Conservation (phyloP, 2,113 vertebrate genomes). For the Albula glossodonta region DNA sequence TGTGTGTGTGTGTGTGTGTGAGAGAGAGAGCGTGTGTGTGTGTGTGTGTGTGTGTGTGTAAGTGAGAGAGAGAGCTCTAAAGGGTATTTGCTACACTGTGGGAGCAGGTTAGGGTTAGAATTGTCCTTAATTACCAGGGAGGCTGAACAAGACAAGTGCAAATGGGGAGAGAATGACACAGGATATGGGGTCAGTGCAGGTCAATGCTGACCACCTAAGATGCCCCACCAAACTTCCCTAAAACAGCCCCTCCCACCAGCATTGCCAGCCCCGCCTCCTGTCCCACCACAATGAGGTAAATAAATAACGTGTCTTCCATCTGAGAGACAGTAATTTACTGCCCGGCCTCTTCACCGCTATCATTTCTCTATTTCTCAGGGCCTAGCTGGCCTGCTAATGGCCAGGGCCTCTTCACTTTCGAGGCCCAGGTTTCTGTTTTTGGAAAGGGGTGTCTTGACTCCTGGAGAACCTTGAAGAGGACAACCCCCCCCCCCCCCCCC, state of each 20-base stretch:
- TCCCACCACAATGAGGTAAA: slow-evolving; percentile 66
- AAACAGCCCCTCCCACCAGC: slow-evolving; percentile 29
- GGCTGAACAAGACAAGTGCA: slow-evolving; percentile 84
- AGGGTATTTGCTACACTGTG: slow-evolving; percentile 86
- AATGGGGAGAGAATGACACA: slow-evolving; percentile 86
- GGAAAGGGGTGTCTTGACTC: slow-evolving; percentile 61
- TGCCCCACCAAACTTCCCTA: slow-evolving; percentile 51
- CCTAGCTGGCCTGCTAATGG: slow-evolving; percentile 64
- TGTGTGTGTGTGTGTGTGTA: slow-evolving; percentile 58
- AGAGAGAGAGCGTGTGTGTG: slow-evolving; percentile 58
- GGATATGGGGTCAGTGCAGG: slow-evolving; percentile 90
- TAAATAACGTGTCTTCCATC: slow-evolving; percentile 64
- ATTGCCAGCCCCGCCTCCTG: slow-evolving; percentile 30
- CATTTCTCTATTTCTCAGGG: slow-evolving; percentile 67
- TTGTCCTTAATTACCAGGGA: slow-evolving; percentile 99
- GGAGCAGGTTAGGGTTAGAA: slow-evolving; percentile 67
- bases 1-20: slow-evolving; percentile 44
- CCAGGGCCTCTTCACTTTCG: slow-evolving; percentile 61
- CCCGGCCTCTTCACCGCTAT: slow-evolving; percentile 59
- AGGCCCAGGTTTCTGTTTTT: slow-evolving; percentile 66
- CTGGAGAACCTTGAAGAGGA: slow-evolving; percentile 73
- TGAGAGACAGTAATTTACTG: slow-evolving; percentile 70
- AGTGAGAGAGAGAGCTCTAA: slow-evolving; percentile 53
- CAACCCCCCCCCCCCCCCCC: not conserved
- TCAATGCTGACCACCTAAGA: slow-evolving; percentile 93